phyloP scores from a whole-genome alignment of 2,797 vertebrate species.

The Loris lydekkerianus region DNA sequence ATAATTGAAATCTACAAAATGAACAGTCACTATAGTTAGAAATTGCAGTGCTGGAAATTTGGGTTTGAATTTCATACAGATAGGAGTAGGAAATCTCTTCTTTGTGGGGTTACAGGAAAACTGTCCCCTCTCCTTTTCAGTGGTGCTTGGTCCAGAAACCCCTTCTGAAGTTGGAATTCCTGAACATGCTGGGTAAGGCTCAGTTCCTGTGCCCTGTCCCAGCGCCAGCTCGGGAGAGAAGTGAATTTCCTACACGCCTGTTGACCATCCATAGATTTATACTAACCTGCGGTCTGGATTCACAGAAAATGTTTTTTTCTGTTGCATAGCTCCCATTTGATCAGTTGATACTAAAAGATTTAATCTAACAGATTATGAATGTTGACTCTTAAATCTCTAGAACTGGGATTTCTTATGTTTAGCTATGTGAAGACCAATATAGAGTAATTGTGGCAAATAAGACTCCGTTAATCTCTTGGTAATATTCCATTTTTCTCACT shows the following conservation, averaged over 20 bases:
- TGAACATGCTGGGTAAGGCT: not conserved
- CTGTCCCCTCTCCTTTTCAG: not conserved
- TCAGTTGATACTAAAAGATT: not conserved
- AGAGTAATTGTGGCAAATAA: not conserved
- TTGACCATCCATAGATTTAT: not conserved
- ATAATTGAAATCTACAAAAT: not conserved
- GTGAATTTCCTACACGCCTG: not conserved
- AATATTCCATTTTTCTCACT: not conserved
- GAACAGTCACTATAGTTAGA: not conserved
- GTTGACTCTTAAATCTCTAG: not conserved
- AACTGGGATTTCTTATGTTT: not conserved
- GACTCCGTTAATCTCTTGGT: not conserved
- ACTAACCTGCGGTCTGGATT: not conserved
- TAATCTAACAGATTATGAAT: not conserved
- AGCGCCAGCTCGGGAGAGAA: not conserved
- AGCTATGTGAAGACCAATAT: not conserved
- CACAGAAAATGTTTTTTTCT: not conserved
- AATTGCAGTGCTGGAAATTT: not conserved
- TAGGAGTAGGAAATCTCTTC: not conserved
- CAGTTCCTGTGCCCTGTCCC: not conserved
- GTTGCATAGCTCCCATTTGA: not conserved
- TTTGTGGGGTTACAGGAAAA: not conserved
- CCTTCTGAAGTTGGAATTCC: not conserved
- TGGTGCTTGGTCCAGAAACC: not conserved
- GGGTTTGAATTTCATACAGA: not conserved